Percentiles rank a stretch among this genome's conserved stretches.
Evolutionary conservation across 2,888 invertebrate genomes (phyloP).

Genomic region (Pyralis farinalis): DNA sequence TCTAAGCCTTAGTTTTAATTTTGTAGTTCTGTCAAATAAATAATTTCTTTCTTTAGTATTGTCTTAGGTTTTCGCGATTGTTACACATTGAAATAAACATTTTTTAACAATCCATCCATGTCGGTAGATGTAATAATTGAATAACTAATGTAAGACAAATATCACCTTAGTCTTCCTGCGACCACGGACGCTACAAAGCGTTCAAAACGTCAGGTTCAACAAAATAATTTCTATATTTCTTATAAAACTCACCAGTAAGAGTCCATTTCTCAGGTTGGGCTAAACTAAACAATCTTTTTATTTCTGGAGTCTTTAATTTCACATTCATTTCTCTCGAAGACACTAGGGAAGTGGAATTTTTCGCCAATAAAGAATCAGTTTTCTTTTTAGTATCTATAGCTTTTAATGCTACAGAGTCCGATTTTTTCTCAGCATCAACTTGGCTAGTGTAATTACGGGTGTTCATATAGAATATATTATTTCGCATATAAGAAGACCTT

Average conservation of each 20-base stretch:
- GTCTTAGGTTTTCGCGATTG: too few species aligned
- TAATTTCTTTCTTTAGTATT: too few species aligned
- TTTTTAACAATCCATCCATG: too few species aligned
- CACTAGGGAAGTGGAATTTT: slow-evolving; percentile 42
- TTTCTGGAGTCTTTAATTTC: slow-evolving; percentile 76
- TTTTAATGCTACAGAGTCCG: slow-evolving; percentile 33
- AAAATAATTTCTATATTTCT: too few species aligned
- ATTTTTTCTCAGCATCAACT: slow-evolving; percentile 59
- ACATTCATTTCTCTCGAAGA: slow-evolving; percentile 62
- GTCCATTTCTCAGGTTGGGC: slow-evolving; percentile 85
- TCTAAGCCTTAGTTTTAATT: too few species aligned
- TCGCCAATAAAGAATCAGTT: slow-evolving; percentile 21
- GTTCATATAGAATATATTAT: slow-evolving; percentile 44
- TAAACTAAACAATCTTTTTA: slow-evolving; percentile 77
- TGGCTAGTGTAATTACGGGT: slow-evolving; percentile 58
- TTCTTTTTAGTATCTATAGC: neutral
- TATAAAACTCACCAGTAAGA: slow-evolving; percentile 62
- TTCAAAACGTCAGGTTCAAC: too few species aligned
- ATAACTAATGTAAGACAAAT: too few species aligned
- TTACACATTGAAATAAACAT: too few species aligned
- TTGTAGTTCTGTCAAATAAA: too few species aligned
- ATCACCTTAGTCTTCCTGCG: too few species aligned
- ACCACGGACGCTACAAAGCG: too few species aligned
- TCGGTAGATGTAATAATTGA: too few species aligned
- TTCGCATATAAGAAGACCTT: slow-evolving; percentile 43